A percentile compares a stretch with the other conserved stretches of the same genome.
Conservation (phyloP, 2,888 invertebrate species). For the Stenodera caucasica region DNA sequence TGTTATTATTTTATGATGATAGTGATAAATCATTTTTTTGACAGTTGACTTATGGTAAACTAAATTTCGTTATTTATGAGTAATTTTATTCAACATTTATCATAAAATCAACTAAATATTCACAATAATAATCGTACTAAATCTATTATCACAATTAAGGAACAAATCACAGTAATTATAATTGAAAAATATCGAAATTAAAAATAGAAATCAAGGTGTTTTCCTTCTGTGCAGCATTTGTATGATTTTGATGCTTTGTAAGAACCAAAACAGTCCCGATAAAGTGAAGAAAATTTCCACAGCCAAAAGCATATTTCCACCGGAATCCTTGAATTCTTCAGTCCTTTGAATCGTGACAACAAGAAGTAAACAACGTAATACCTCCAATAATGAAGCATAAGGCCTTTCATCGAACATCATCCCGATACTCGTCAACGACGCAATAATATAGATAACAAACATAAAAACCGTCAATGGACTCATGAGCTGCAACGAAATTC, state of each 20-base stretch:
- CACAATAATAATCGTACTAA: neutral
- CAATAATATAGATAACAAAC: conserved; percentile 67
- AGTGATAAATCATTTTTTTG: neutral
- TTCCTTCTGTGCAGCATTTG: conserved; percentile 58
- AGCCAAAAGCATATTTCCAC: conserved; percentile 55
- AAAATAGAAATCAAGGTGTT: neutral
- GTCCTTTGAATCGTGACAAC: conserved; percentile 57
- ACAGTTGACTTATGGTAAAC: neutral
- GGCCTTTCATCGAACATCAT: conserved; percentile 70
- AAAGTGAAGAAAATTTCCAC: conserved; percentile 63
- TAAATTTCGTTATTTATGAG: neutral
- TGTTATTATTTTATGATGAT: neutral
- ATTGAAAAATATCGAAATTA: neutral
- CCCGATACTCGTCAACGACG: conserved; percentile 69
- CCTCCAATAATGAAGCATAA: conserved; percentile 65
- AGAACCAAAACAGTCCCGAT: conserved; percentile 66
- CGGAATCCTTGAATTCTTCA: conserved; percentile 49
- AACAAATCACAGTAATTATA: neutral
- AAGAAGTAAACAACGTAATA: conserved; percentile 65
- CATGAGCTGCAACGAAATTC: conserved; percentile 61
- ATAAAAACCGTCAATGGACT: conserved; percentile 62
- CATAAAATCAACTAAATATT: neutral
- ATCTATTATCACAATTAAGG: conserved; percentile 1
- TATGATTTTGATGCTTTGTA: conserved; percentile 62
- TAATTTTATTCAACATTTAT: neutral